phyloP scores from a whole-genome alignment of 1,140 invertebrate genomes.

The Himalopsyche phryganea region DNA sequence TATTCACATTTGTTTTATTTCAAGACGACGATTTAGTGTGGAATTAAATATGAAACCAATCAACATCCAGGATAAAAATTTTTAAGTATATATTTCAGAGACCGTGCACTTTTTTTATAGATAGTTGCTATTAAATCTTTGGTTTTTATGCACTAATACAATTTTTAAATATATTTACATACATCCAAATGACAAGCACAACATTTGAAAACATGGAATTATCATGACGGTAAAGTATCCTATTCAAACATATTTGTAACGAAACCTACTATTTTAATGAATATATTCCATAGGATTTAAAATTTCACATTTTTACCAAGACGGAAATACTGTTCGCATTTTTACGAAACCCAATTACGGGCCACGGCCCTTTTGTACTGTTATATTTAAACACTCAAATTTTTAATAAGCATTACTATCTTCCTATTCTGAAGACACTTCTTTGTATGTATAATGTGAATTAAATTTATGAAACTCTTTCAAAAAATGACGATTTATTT shows the following conservation, averaged over 20 bases:
- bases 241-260: background rate
- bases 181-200: conserved; percentile 1
- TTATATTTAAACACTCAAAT: background rate
- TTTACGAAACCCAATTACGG: background rate
- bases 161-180: background rate
- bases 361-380: background rate
- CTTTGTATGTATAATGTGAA: too few species aligned
- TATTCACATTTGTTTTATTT: conserved; percentile 8
- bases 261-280: background rate
- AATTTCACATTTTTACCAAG: background rate
- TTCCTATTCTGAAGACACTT: too few species aligned
- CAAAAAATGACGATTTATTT: too few species aligned
- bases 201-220: too few species aligned
- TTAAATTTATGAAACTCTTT: too few species aligned
- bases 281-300: too few species aligned
- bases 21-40: background rate
- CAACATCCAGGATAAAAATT: too few species aligned
- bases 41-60: background rate
- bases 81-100: background rate
- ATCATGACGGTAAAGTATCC: background rate
- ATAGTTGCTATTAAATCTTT: background rate
- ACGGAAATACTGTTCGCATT: conserved; percentile 1
- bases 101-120: background rate
- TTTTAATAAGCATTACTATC: too few species aligned
- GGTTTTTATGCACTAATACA: background rate